Base-by-base conservation (phyloP, 1,140 invertebrate species). In the Nephila pilipes region DNA sequence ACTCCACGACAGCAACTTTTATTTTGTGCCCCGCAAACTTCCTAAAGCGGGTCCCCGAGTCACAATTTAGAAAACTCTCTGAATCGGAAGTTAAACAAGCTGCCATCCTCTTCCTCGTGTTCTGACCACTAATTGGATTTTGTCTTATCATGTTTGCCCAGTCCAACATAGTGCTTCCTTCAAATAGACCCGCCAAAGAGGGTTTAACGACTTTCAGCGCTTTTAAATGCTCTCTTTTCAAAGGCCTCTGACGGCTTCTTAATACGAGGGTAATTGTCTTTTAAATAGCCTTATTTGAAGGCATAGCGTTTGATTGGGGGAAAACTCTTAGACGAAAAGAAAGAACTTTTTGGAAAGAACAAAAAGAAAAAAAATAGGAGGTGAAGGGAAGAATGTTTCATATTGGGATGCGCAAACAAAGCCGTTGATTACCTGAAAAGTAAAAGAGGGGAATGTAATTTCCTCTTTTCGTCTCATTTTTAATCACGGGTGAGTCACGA, bases 91-190 rank as follows among this genome's bases (percentile, higher is more conserved):
- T 69, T 54, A 88, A 54, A 54, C 85, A 88, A 88, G 20, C 63
- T 46, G 6, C 32, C 5, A 5, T 29, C 57, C 18, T 29, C 57
- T 57, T 38, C 20, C 5, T n/a, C 83, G 29, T 57, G 29, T 20
- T 20, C 12, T 46, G 12, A 88, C 60, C 85, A 12, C 22, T 88
- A 69, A 88, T 88, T 88, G 60, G 63, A 88, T 69, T 88, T 88
- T 69, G 60, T 29, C 85, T 88, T 88, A 88, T 88, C 85, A 46
- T 88, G 36, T 65, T 88, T 65, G 85, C 20, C 32, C 85, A 88
- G 85, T 60, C 38, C 60, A 65, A 69, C 85, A 38, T 69, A 54
- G n/a, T 20, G 32, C 63, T 46, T 69, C 29, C 20, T 85, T 60
- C 54, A 85, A 32, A 85, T 85, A 32, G 83, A 85, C 16, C 22